A percentile compares a stretch with the other conserved stretches of the same genome.
These are phyloP conservation scores for Xanthostigma xanthostigma DNA, from an alignment of 2,888 invertebrate species.

Conservation along the genomic window DNA sequence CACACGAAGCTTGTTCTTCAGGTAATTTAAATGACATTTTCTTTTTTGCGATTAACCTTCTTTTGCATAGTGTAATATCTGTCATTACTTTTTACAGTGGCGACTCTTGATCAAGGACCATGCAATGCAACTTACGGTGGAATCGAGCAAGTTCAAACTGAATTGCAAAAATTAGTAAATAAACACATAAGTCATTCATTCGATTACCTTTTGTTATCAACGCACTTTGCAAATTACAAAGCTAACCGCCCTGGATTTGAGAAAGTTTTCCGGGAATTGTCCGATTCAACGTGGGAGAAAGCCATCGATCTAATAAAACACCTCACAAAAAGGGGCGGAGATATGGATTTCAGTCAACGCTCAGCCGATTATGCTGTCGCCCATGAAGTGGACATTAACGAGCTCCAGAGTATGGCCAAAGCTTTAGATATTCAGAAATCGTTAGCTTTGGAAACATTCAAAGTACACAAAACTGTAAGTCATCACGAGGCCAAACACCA, in stretches of 20 bases:
- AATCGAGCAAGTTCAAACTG: conserved; percentile 32
- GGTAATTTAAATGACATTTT: too few relatives aligned
- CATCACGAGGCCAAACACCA: conserved; percentile 32
- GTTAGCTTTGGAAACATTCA: conserved; percentile 48
- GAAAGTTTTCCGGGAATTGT: conserved; percentile 54
- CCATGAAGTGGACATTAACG: conserved; percentile 43
- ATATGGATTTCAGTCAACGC: conserved; percentile 35
- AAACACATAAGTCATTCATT: conserved; percentile 56
- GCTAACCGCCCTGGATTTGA: conserved; percentile 63
- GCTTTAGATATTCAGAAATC: conserved; percentile 64
- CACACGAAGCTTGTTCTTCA: too few relatives aligned
- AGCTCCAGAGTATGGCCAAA: conserved; percentile 54
- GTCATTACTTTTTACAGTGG: too few relatives aligned
- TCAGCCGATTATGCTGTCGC: conserved; percentile 20
- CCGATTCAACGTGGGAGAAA: conserved; percentile 61
- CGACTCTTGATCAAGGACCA: conserved; percentile 12
- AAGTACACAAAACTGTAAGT: conserved; percentile 35
- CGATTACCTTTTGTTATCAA: conserved; percentile 57
- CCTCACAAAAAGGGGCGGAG: conserved; percentile 55
- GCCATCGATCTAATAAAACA: conserved; percentile 63
- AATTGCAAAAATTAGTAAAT: conserved; percentile 41
- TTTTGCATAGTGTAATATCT: too few relatives aligned
- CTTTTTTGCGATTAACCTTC: too few relatives aligned
- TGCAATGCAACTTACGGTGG: conserved; percentile 53
- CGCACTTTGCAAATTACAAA: conserved; percentile 62